Percentiles rank a stretch among this genome's conserved stretches.
phyloP scores from a whole-genome alignment of 2,797 vertebrate genomes.

The Paramormyrops hopkinsi region DNA sequence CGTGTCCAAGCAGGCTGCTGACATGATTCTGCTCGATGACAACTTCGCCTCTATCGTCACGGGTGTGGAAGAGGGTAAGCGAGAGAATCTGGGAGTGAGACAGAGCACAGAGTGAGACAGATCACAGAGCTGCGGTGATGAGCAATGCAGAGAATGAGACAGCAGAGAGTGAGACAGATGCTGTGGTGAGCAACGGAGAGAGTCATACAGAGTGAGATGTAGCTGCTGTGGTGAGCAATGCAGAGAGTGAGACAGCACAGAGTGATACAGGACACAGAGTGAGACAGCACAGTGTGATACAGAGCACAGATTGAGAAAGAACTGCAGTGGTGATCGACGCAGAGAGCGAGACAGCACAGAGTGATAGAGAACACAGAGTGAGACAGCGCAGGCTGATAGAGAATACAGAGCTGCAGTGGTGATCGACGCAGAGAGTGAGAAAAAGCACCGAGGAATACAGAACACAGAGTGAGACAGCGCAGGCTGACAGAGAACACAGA shows the following conservation, averaged over 20 bases:
- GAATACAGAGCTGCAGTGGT: background rate
- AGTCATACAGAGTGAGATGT: background rate
- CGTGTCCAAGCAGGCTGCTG: constrained; percentile 85
- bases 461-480: background rate
- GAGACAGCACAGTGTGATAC: background rate
- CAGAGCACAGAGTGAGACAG: background rate
- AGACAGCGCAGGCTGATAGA: background rate
- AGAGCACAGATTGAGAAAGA: background rate
- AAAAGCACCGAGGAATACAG: background rate
- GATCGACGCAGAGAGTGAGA: background rate
- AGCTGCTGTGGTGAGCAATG: background rate
- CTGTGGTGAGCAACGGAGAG: background rate
- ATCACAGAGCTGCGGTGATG: constrained; percentile 27
- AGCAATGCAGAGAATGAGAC: background rate
- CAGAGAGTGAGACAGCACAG: background rate
- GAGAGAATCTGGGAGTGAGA: background rate
- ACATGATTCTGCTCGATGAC: constrained; percentile 88
- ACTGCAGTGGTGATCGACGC: background rate
- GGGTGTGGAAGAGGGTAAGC: constrained; percentile 82
- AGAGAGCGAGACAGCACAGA: background rate
- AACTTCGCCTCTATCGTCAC: constrained; percentile 91
- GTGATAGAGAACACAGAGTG: background rate
- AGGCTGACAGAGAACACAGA: background rate
- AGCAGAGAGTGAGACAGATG: background rate
- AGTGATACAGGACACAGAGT: background rate